These are phyloP conservation scores for Campylorhamphus procurvoides DNA, from an alignment of 2,113 vertebrate species.

Conservation along the genomic window DNA sequence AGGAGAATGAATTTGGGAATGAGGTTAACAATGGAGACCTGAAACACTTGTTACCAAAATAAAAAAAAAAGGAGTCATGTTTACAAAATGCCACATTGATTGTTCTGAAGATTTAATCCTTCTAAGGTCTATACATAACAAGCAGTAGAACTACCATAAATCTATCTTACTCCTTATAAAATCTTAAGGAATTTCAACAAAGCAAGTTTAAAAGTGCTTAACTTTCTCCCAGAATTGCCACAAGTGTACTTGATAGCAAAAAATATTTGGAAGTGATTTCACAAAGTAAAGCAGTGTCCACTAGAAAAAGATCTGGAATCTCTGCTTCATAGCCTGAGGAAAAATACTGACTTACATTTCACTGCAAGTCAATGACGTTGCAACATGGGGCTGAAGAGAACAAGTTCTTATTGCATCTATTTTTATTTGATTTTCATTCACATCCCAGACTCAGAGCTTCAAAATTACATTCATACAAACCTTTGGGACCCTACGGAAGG, in stretches of 20 bases:
- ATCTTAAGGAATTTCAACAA: neutral
- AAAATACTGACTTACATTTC: neutral
- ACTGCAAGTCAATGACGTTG: neutral
- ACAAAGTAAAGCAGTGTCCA: neutral
- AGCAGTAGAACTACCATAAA: neutral
- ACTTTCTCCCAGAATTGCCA: neutral
- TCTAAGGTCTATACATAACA: neutral
- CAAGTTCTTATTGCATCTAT: neutral
- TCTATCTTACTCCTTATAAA: neutral
- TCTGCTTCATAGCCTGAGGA: neutral
- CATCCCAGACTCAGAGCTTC: neutral
- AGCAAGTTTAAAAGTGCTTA: neutral
- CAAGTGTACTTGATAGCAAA: neutral
- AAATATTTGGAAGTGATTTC: neutral
- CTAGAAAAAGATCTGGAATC: neutral
- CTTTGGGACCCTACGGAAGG: neutral
- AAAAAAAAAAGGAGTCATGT: neutral
- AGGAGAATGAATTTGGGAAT: constrained; percentile 19
- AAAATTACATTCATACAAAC: neutral
- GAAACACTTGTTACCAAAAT: neutral
- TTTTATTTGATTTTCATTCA: neutral
- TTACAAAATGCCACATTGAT: neutral
- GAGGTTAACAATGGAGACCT: constrained; percentile 46
- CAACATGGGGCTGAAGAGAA: neutral
- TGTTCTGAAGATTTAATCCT: neutral